Base-by-base conservation (phyloP, 1,140 invertebrate species). In the Tetragonula clypearis region DNA sequence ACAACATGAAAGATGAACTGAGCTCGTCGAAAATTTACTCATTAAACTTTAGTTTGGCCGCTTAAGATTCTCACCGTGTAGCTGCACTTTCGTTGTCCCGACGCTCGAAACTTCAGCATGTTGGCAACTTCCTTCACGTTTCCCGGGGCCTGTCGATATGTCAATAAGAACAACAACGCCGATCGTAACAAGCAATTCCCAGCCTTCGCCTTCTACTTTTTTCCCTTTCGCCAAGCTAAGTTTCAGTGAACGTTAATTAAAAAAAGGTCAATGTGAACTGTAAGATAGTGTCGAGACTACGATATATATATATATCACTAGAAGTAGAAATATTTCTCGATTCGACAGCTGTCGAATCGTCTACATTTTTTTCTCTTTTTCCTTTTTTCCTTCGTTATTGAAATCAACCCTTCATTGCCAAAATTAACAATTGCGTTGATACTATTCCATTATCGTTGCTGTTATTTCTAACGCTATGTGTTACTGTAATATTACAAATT, bases 71-170 rank as follows among this genome's bases (percentile, higher is more conserved):
- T 93, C 93, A 95, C 94, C 94, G 95, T 95, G 89, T 94, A 95
- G 92, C 95, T 95, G 86, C 95, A 95, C 82, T 96, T 95, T 91
- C 95, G 96, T 86, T 96, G 95, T 86, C 95, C 95, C 83, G 96
- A 96, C 86, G 96, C 96, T 93, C 96, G 96, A 93, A 97, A 97
- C 95, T 97, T 97, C 93, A 97, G 94, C 96, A 97, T 96, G 87
- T 93, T 95, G 81, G 56, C n/a, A 82, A 78, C 62, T 78, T 88
- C 41, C 58, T 68, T 62, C 56, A 53, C 65, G 68, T 35, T 30
- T 41, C 41, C 41, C 65, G 68, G 60, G 17, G 23, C 78, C 82
- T 87, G 88, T 86, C 87, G 69, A 86, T 89, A 86, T 60, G 79
- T 66, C 66, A 85, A 53, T 72, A 72, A 55, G 68, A 62, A 66